Evolutionary conservation across 2,797 vertebrate species (phyloP).

Genomic region (Knipowitschia caucasica): DNA sequence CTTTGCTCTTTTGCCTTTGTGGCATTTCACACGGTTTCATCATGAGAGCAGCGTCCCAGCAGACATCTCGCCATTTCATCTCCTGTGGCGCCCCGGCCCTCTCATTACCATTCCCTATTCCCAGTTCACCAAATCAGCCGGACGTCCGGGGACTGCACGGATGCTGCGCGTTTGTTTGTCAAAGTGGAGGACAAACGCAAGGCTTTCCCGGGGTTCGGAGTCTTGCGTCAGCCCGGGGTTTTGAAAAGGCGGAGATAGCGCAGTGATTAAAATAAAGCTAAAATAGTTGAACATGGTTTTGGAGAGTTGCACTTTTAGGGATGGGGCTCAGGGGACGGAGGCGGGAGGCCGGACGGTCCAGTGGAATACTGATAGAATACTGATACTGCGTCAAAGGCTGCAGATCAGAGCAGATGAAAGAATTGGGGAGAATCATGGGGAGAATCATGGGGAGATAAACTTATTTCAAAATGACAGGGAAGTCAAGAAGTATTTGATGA

Average conservation of each 20-base stretch:
- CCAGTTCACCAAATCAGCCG: background rate
- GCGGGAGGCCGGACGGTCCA: no score
- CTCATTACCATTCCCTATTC: background rate
- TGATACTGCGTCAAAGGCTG: no score
- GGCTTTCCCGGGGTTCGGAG: background rate
- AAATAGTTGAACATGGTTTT: background rate
- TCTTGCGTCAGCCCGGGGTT: slow-evolving; percentile 9
- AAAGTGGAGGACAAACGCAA: background rate
- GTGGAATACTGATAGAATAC: no score
- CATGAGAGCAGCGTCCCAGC: slow-evolving; percentile 3
- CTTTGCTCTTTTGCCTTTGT: background rate
- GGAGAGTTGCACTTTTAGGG: background rate
- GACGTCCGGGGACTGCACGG: slow-evolving; percentile 2
- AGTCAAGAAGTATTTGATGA: no score
- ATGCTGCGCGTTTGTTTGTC: slow-evolving; percentile 4
- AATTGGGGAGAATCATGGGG: no score
- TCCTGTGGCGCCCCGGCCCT: background rate
- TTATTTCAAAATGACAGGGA: no score
- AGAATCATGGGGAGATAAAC: no score
- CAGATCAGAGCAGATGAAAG: no score
- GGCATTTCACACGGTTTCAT: slow-evolving; percentile 4
- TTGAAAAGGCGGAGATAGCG: background rate
- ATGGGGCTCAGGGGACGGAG: background rate
- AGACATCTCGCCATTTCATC: slow-evolving; percentile 9
- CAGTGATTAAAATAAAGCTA: background rate